Evolutionary conservation across 2,797 vertebrate species (phyloP), one percentile per base, ranked within the genome.

Genomic region (Morus bassanus): DNA sequence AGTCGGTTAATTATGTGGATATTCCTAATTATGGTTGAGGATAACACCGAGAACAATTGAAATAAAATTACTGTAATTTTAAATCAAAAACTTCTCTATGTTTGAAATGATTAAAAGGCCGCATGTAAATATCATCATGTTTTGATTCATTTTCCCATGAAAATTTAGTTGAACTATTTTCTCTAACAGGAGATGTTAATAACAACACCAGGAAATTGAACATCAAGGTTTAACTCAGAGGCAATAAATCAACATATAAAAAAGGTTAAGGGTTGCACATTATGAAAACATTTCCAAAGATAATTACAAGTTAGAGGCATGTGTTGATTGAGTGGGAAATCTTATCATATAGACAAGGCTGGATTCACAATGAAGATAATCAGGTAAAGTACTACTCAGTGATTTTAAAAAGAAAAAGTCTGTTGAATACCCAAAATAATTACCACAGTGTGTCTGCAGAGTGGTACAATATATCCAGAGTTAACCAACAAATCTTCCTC

Each of bases 311-410:
- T 81, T 91, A 88, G 88, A 95, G 59, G 67, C 57, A 51, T n/a
- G 79, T 65, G 85, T 90, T 96, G 96, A 96, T 86, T 90, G 94
- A 96, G 95, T 59, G 88, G 89, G 93, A 88, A 86, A 89, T 75
- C 48, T 91, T 69, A 85, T 31, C 9, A 1, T 39, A 24, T 23
- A 75, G 91, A 73, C 69, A 81, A 43, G 82, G 79, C 61, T 41
- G 88, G 85, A 43, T 76, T 69, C 89, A 92, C 94, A 83, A 16
- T 25, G 76, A 64, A 65, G 91, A 90, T 69, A 80, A 95, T 91
- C 94, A 81, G 94, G 87, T 60, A 53, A 65, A 80, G 76, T 3
- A 45, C 4, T n/a, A 10, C n/a, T 30, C 12, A 0, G 78, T 65
- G 79, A 18, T 41, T 70, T 22, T 4, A 37, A 18, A 87, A 64